Percentiles rank a stretch among this genome's conserved stretches.
Conservation (phyloP, 2,797 vertebrate species). For the Petrocephalus sullivani region DNA sequence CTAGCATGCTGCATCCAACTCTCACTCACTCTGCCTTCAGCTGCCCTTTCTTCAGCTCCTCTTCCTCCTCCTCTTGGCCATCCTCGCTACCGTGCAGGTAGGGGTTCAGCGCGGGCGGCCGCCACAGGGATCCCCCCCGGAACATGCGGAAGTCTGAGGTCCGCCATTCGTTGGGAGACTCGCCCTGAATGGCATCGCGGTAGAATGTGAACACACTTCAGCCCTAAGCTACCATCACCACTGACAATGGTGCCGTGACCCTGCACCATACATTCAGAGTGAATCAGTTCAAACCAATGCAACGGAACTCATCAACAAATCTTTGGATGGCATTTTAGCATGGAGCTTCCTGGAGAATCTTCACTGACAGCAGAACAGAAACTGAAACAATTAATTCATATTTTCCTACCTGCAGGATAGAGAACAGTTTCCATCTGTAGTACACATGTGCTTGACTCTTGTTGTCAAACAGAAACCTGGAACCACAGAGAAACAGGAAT, state of each 20-base stretch:
- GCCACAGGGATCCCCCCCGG: constrained; percentile 69
- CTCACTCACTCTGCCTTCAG: constrained; percentile 63
- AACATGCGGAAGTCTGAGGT: constrained; percentile 69
- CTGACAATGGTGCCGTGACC: background rate
- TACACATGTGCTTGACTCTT: constrained; percentile 75
- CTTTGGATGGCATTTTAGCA: background rate
- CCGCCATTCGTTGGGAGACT: constrained; percentile 64
- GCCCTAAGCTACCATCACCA: background rate
- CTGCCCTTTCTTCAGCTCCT: constrained; percentile 73
- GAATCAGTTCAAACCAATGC: background rate
- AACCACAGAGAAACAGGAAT: constrained; percentile 6
- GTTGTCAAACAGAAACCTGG: constrained; percentile 75
- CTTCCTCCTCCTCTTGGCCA: constrained; percentile 40
- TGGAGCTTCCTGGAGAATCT: background rate
- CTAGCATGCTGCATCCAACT: background rate
- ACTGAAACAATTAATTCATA: background rate
- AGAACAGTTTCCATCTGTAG: constrained; percentile 74
- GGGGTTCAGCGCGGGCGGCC: constrained; percentile 63
- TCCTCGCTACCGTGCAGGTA: constrained; percentile 61
- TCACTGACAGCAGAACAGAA: background rate
- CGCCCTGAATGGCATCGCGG: constrained; percentile 51
- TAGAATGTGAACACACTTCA: background rate
- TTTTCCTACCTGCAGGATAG: constrained; percentile 65
- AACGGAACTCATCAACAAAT: background rate
- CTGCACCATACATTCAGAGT: background rate